Percentiles rank a stretch among this genome's conserved stretches.
Conservation (phyloP, 2,113 vertebrate species). For the Ammodytes dubius region DNA sequence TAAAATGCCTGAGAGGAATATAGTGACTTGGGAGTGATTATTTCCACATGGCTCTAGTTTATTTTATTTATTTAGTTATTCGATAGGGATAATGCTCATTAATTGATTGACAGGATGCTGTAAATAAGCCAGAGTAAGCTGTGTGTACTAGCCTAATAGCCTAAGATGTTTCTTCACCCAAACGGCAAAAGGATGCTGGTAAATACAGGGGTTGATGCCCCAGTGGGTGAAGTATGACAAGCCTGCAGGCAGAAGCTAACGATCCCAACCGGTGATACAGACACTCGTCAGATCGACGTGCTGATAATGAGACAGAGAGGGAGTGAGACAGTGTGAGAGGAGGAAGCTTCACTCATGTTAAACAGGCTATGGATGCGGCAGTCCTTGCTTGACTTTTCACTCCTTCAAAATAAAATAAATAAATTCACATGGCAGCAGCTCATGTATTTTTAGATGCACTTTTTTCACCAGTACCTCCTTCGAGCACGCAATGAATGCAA, state of each 20-base stretch:
- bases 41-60: slow-evolving; percentile 9
- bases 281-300: slow-evolving; percentile 64
- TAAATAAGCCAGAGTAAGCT: too few species aligned
- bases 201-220: slow-evolving; percentile 30
- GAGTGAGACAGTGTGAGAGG: slow-evolving; percentile 53
- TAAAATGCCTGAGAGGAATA: too few species aligned
- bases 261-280: slow-evolving; percentile 72
- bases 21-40: background rate
- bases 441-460: slow-evolving; percentile 77
- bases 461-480: slow-evolving; percentile 58
- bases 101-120: too few species aligned
- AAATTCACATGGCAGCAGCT: slow-evolving; percentile 70
- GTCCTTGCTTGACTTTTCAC: slow-evolving; percentile 72
- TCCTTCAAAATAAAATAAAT: slow-evolving; percentile 30
- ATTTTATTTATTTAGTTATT: slow-evolving; percentile 1
- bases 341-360: slow-evolving; percentile 58
- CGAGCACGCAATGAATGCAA: slow-evolving; percentile 38
- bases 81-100: too few species aligned
- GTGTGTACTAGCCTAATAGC: too few species aligned
- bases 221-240: slow-evolving; percentile 28
- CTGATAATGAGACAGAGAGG: slow-evolving; percentile 74
- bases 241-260: slow-evolving; percentile 61
- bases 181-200: slow-evolving; percentile 15
- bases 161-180: slow-evolving; percentile 23
- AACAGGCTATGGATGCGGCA: slow-evolving; percentile 61